phyloP scores from a whole-genome alignment of 2,888 invertebrate species.

The Epirrhoe alternata region DNA sequence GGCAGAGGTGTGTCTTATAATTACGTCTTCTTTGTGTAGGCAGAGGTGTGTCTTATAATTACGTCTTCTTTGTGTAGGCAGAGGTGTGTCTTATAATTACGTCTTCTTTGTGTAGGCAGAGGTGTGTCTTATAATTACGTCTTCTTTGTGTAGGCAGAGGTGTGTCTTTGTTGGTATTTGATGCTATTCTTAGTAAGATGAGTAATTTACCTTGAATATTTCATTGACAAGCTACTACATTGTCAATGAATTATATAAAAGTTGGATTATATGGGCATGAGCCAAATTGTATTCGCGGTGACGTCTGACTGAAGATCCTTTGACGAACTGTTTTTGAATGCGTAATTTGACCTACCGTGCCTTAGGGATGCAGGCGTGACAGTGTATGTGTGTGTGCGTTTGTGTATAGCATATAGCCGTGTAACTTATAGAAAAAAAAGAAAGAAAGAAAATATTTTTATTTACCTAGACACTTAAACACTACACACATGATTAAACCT shows the following conservation, averaged over 20 bases:
- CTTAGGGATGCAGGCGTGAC: too few species aligned
- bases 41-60: conserved; percentile 12
- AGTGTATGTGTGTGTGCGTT: too few species aligned
- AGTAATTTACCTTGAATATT: neutral
- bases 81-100: conserved; percentile 13
- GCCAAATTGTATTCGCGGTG: too few species aligned
- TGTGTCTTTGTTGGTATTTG: conserved; percentile 8
- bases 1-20: conserved; percentile 12
- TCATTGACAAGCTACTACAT: neutral
- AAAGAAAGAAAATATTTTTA: too few species aligned
- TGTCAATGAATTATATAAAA: neutral
- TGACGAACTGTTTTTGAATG: too few species aligned
- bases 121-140: conserved; percentile 25
- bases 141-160: conserved; percentile 9
- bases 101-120: conserved; percentile 7
- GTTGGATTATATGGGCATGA: too few species aligned
- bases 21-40: conserved; percentile 5
- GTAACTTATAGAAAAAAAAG: too few species aligned
- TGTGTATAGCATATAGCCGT: too few species aligned
- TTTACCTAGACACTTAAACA: too few species aligned
- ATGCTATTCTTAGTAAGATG: neutral
- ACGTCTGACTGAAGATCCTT: too few species aligned
- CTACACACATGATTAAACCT: too few species aligned
- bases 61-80: conserved; percentile 4
- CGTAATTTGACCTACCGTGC: too few species aligned